phyloP scores from a whole-genome alignment of 2,888 invertebrate species.

The Plebejus melissa region DNA sequence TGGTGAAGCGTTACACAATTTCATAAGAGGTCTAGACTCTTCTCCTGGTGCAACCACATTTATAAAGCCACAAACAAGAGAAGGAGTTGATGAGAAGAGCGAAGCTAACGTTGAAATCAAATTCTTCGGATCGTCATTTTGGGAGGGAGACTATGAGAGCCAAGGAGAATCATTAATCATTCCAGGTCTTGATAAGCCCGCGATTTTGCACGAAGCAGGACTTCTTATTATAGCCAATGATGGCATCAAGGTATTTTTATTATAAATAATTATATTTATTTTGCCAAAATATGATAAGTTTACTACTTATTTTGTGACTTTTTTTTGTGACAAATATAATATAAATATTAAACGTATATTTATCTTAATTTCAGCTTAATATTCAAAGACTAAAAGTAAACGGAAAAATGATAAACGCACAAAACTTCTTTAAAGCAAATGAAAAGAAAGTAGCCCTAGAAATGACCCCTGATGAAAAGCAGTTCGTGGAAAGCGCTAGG shows the following conservation, averaged over 20 bases:
- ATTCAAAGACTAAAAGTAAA: conserved; percentile 87
- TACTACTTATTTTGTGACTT: too few species aligned
- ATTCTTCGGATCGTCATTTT: conserved; percentile 89
- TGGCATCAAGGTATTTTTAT: conserved; percentile 80
- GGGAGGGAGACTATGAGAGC: conserved; percentile 76
- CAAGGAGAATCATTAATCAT: conserved; percentile 80
- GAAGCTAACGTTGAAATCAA: conserved; percentile 57
- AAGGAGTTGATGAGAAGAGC: conserved; percentile 55
- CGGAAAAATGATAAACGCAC: conserved; percentile 89
- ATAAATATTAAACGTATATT: neutral
- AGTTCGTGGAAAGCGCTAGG: conserved; percentile 81
- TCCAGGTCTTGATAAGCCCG: conserved; percentile 79
- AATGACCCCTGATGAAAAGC: conserved; percentile 85
- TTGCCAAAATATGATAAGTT: too few species aligned
- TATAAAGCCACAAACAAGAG: conserved; percentile 60
- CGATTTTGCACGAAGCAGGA: conserved; percentile 88
- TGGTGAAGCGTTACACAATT: conserved; percentile 91
- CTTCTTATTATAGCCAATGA: conserved; percentile 90
- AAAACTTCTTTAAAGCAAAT: conserved; percentile 85
- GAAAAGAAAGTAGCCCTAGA: conserved; percentile 79
- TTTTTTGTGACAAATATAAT: too few species aligned
- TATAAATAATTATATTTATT: too few species aligned
- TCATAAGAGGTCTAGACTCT: conserved; percentile 95
- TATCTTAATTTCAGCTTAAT: conserved; percentile 80
- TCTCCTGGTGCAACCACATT: conserved; percentile 93